Base-by-base conservation (phyloP, 2,797 vertebrate species). In the Limnodromus scolopaceus region DNA sequence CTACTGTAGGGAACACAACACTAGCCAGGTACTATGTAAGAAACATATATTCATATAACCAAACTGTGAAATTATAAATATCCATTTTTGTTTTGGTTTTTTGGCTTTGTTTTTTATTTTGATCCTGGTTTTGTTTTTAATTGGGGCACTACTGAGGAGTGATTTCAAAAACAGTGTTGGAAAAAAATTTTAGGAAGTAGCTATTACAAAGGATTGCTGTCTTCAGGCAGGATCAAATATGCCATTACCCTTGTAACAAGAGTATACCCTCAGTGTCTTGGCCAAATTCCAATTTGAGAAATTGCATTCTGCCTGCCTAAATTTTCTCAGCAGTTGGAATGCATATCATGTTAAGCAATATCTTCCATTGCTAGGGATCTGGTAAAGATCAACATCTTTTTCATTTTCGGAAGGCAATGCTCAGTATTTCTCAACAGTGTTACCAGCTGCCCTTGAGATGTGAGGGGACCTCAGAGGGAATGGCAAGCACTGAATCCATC, bases 251-350 rank as follows among this genome's bases (percentile, higher is more conserved):
- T 91, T 95, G 71, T 70, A 91, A 75, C 55, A 81, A 71, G 27
- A 84, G 10, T 43, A 66, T 71, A 77, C 76, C 51, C 60, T 53
- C 36, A 81, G 32, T 23, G 60, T 91, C 60, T 84, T 96, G 92
- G 83, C 54, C 79, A 91, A 95, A 96, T 82, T 95, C 78, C 43
- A 92, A n/a, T 83, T 45, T 80, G 72, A 93, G 72, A 94, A 89
- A 87, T 86, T 95, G 43, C 41, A 69, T 96, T 92, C 66, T 96
- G 74, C 58, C 65, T 92, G 86, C 55, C 55, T 89, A 82, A 70
- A 87, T 94, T 83, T 94, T 89, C 89, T 61, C 78, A 94, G 83
- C 64, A 71, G 57, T 72, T 94, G 71, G 84, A 97, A 84, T 70
- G 43, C 53, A 34, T 84, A 84, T 79, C 32, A 54, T 57, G 66